These are phyloP conservation scores for Graphium colonna DNA, from an alignment of 2,888 invertebrate species.

Conservation along the genomic window DNA sequence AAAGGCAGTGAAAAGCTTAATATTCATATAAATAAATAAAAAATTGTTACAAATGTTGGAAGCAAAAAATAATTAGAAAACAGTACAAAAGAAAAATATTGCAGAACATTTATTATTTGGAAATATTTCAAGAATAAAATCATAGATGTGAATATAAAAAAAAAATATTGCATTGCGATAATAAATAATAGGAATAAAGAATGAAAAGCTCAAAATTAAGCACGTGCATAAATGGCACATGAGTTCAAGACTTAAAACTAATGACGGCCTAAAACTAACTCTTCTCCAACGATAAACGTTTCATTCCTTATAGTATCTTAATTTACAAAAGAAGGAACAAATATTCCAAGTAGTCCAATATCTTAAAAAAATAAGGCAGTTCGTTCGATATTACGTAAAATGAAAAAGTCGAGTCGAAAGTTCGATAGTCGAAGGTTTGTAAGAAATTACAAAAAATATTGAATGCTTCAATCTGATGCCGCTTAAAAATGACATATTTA, in stretches of 20 bases:
- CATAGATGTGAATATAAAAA: neutral
- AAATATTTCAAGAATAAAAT: neutral
- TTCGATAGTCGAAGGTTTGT: neutral
- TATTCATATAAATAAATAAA: neutral
- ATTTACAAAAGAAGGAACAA: neutral
- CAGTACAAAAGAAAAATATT: neutral
- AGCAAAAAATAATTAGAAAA: neutral
- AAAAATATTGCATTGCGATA: constrained; percentile 41
- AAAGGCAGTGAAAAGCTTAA: constrained; percentile 12
- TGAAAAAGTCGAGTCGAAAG: neutral
- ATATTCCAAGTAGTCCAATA: neutral
- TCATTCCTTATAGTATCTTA: too few species aligned
- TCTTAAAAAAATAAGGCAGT: neutral
- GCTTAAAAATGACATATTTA: too few species aligned
- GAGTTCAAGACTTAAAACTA: constrained; percentile 58
- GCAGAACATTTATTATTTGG: neutral
- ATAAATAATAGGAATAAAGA: constrained; percentile 57
- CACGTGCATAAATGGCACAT: constrained; percentile 77
- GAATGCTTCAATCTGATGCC: neutral
- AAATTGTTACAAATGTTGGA: neutral
- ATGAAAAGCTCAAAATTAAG: constrained; percentile 44
- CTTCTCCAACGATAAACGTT: neutral
- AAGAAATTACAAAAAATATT: neutral
- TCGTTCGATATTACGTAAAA: constrained; percentile 11
- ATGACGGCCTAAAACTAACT: constrained; percentile 30